phyloP scores from a whole-genome alignment of 2,113 vertebrate genomes.

The Marmota monax region DNA sequence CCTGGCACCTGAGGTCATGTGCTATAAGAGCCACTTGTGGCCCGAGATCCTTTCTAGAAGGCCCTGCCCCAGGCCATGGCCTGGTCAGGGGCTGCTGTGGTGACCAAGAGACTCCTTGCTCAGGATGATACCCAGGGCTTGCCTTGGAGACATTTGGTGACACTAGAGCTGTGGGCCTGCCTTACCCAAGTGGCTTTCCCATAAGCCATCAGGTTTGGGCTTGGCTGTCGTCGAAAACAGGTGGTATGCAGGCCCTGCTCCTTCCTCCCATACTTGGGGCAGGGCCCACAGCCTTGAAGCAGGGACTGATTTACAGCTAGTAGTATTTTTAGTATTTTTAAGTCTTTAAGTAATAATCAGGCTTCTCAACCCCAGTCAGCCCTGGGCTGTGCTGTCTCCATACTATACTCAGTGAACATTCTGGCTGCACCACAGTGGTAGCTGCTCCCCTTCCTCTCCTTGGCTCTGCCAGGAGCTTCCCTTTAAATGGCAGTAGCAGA shows the following conservation, averaged over 20 bases:
- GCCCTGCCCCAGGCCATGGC: neutral
- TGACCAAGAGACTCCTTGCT: neutral
- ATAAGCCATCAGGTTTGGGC: neutral
- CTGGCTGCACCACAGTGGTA: neutral
- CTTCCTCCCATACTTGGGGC: slow-evolving; percentile 48
- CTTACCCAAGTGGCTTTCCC: slow-evolving; percentile 28
- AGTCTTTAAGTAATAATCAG: slow-evolving; percentile 73
- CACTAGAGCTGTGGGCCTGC: neutral
- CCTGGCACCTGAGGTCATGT: slow-evolving; percentile 95
- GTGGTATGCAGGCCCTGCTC: slow-evolving; percentile 72
- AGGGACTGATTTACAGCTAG: slow-evolving; percentile 74
- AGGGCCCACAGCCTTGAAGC: slow-evolving; percentile 73
- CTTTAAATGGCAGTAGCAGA: neutral
- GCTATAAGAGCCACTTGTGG: slow-evolving; percentile 86
- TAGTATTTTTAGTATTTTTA: slow-evolving; percentile 73
- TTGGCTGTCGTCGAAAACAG: slow-evolving; percentile 52
- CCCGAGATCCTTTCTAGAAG: slow-evolving; percentile 71
- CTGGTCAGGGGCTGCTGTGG: neutral
- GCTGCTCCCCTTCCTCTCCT: neutral
- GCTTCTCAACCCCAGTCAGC: neutral
- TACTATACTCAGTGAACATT: neutral
- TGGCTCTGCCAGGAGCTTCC: neutral
- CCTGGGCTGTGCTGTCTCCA: neutral
- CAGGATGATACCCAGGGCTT: neutral
- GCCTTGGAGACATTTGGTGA: neutral